Evolutionary conservation across 1,140 invertebrate genomes (phyloP).

Genomic region (Tetraneura akinire): DNA sequence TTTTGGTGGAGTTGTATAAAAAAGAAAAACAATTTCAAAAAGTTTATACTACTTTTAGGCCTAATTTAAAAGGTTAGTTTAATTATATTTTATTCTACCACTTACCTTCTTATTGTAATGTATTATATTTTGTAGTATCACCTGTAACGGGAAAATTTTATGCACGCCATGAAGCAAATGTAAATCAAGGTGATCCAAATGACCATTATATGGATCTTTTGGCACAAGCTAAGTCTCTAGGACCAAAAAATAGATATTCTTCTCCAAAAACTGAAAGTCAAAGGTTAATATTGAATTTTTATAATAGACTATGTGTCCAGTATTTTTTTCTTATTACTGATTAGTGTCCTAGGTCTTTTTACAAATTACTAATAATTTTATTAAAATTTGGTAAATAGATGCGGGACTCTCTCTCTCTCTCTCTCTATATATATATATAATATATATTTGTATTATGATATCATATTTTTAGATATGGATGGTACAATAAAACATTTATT

Average conservation of each 20-base stretch:
- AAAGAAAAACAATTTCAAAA: constrained; percentile 43
- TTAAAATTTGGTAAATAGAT: no score
- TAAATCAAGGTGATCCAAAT: constrained; percentile 30
- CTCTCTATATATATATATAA: no score
- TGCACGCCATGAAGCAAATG: constrained; percentile 25
- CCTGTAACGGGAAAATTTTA: constrained; percentile 38
- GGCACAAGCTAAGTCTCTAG: constrained; percentile 33
- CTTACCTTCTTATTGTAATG: no score
- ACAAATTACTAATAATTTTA: no score
- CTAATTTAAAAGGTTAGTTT: constrained; percentile 44
- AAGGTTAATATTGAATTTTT: constrained; percentile 21
- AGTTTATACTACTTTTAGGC: constrained; percentile 38
- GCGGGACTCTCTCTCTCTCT: no score
- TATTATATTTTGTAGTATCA: background rate
- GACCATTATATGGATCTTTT: constrained; percentile 18
- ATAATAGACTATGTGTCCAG: background rate
- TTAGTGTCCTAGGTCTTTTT: no score
- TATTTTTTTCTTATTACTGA: background rate
- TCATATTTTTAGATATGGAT: constrained; percentile 38
- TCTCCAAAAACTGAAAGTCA: constrained; percentile 46
- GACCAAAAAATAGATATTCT: constrained; percentile 31
- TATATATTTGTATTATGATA: no score
- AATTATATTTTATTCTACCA: no score
- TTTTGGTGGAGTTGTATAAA: constrained; percentile 26
- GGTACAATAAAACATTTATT: constrained; percentile 24